These are phyloP conservation scores for Chloroclysta siterata DNA, from an alignment of 2,888 invertebrate genomes.

Conservation along the genomic window DNA sequence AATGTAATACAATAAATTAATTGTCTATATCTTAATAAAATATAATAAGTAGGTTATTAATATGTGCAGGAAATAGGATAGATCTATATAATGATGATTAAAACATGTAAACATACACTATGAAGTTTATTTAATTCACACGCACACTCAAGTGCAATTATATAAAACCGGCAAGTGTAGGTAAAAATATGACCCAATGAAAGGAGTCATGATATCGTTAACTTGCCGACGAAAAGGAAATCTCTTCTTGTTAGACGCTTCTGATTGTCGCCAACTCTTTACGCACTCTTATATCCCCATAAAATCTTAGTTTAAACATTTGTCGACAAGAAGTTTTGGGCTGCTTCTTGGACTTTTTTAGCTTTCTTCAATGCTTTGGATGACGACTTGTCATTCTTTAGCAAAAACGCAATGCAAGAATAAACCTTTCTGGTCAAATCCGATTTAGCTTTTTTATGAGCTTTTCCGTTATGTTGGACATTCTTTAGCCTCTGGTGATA, in stretches of 20 bases:
- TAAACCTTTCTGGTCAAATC: constrained; percentile 57
- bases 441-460: constrained; percentile 53
- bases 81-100: constrained; percentile 5
- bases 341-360: constrained; percentile 62
- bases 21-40: too few relatives aligned
- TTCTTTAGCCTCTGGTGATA: constrained; percentile 55
- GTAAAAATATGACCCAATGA: constrained; percentile 52
- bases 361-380: constrained; percentile 63
- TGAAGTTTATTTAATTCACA: constrained; percentile 76
- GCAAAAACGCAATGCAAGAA: constrained; percentile 53
- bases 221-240: constrained; percentile 50
- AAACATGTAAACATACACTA: constrained; percentile 71
- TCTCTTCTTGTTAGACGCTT: constrained; percentile 42
- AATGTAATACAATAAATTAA: too few relatives aligned
- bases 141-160: constrained; percentile 72
- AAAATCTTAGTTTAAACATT: constrained; percentile 60
- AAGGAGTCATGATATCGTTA: constrained; percentile 42
- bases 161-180: constrained; percentile 66
- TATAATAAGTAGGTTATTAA: too few relatives aligned
- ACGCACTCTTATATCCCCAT: constrained; percentile 42
- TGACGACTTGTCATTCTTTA: constrained; percentile 50
- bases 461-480: constrained; percentile 49
- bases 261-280: constrained; percentile 46
- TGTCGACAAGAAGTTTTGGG: constrained; percentile 63
- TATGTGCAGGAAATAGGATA: not conserved